Base-by-base conservation (phyloP, 2,888 invertebrate genomes). In the Endotricha flammealis region DNA sequence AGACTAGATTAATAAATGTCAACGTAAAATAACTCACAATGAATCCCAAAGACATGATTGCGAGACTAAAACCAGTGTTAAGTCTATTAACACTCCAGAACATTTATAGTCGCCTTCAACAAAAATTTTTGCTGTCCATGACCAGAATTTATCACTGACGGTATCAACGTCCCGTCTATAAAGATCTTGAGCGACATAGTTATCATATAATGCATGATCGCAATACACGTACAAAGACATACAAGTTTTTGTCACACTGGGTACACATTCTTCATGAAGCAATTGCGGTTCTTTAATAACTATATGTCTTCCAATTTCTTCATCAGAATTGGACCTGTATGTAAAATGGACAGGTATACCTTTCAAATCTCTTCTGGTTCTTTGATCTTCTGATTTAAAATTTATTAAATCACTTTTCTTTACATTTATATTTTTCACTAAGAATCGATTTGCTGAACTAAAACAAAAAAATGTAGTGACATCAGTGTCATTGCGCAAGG, bases 101-200 rank as follows among this genome's bases (percentile, higher is more conserved):
- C 95, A 94, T 53, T 77, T 88, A 44, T 91, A 91, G 39, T 78
- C 65, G 2, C 95, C 95, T 57, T 94, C 90, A 0, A 89, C 79
- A 65, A 90, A 93, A 33, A 95, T 79, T 52, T 92, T 91, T 0
- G 91, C 93, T 54, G 91, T 76, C 95, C 95, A 95, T 0, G 94
- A 93, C 88, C 91, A 90, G 39, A 74, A 60, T 10, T 64, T 44
- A 6, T 53, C 53, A 2, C 43, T 41, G 3, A 42, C 33, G 4
- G 38, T 39, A 32, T 62, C 56, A 1, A 57, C 50, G 37, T 59
- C 53, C 47, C 65, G 53, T 12, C 46, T 48, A 11, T 56, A 64
- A 3, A 63, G 29, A 33, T 64, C 73, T 51, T 73, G 62, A 23
- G 59, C 46, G 24, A 59, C 46, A 34, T 71, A 69, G 32, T 75